Percentiles rank a stretch among this genome's conserved stretches.
phyloP scores from a whole-genome alignment of 2,888 invertebrate genomes.

The Pterobdella sp. region DNA sequence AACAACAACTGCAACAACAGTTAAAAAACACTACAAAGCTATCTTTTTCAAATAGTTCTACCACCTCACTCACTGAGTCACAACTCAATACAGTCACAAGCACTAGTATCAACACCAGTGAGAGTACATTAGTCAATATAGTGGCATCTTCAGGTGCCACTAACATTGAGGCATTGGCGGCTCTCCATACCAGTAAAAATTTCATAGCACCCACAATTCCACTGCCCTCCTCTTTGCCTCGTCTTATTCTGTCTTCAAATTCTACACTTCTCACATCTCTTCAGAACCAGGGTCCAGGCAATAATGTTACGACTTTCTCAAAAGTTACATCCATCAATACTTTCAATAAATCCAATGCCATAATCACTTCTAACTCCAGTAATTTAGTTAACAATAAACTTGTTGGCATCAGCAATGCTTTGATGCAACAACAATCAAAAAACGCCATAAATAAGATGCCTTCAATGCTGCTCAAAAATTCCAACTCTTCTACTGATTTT shows the following conservation, averaged over 20 bases:
- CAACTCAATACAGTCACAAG: no score
- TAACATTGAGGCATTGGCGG: slow-evolving; percentile 6
- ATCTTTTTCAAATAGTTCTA: no score
- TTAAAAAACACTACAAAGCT: no score
- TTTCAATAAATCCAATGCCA: neutral
- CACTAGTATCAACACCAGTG: neutral
- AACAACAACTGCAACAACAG: neutral
- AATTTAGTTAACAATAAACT: neutral
- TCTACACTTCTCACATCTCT: slow-evolving; percentile 18
- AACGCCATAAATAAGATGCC: neutral
- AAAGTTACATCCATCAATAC: neutral
- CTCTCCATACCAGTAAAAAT: slow-evolving; percentile 10
- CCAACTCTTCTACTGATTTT: slow-evolving; percentile 18
- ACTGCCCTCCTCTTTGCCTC: slow-evolving; percentile 10
- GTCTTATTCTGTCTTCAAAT: slow-evolving; percentile 20
- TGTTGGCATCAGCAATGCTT: neutral
- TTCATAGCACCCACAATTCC: slow-evolving; percentile 17
- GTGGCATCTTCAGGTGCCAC: neutral
- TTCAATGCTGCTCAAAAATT: slow-evolving; percentile 14
- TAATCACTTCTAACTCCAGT: neutral
- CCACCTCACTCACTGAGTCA: no score
- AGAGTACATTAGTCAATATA: neutral
- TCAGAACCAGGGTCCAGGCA: neutral
- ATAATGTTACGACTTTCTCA: neutral
- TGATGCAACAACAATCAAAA: neutral